These are phyloP conservation scores for Myopa tessellatipennis DNA, from an alignment of 2,888 invertebrate genomes.

Conservation along the genomic window DNA sequence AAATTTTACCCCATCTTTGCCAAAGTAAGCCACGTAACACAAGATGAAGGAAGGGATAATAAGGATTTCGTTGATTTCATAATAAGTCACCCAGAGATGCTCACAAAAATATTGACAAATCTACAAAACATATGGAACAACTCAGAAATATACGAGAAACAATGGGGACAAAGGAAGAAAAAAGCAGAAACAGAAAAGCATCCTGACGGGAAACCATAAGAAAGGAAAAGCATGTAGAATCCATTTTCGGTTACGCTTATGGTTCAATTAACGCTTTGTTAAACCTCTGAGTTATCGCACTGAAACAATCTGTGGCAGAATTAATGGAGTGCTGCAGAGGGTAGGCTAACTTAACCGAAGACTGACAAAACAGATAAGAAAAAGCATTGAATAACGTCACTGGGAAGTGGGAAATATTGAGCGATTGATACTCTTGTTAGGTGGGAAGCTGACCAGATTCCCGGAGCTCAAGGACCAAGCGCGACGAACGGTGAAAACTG, in stretches of 20 bases:
- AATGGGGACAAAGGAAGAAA: background rate
- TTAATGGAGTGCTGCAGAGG: constrained; percentile 18
- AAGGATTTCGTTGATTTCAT: no score
- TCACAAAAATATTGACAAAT: background rate
- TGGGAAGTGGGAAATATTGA: background rate
- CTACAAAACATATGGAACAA: constrained; percentile 1
- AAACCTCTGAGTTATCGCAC: constrained; percentile 34
- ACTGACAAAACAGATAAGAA: constrained; percentile 7
- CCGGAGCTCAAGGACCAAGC: background rate
- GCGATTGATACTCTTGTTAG: constrained; percentile 33
- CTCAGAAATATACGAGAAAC: background rate
- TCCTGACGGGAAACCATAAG: constrained; percentile 15
- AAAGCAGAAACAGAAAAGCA: background rate
- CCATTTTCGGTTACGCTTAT: constrained; percentile 64
- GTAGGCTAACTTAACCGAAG: background rate
- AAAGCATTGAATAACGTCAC: background rate
- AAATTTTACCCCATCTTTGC: no score
- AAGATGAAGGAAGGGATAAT: no score
- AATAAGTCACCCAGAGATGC: no score
- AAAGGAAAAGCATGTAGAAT: constrained; percentile 50
- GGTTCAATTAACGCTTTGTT: constrained; percentile 63
- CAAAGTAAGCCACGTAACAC: no score
- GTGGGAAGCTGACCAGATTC: constrained; percentile 9
- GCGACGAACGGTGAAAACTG: background rate
- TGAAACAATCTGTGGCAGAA: constrained; percentile 31